Base-by-base conservation (phyloP, 2,797 vertebrate species). In the Cryptoblepharus egeriae region DNA sequence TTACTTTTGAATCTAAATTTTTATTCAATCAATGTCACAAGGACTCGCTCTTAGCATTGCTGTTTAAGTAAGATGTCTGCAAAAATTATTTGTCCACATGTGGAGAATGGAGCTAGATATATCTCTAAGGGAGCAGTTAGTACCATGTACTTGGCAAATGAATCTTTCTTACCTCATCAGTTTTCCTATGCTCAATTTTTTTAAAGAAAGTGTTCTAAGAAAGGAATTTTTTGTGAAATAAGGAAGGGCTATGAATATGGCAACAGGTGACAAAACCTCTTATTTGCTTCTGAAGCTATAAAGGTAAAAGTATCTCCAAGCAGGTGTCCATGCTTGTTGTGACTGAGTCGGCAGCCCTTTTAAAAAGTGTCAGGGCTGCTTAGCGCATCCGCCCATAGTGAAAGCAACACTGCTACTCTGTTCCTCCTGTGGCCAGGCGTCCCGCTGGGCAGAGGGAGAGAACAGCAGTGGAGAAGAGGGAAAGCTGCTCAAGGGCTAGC, bases 1-100 rank as follows among this genome's bases (percentile, higher is more conserved):
- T 77, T 84, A 61, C 82, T 82, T 88, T 85, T 75, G 83, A 77
- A 85, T 90, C 87, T 79, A 83, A 75, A 80, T 69, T 91, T 86
- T 81, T 89, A 78, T 87, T 88, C 82, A 79, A 88, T 90, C 81
- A 89, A 49, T 12, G 71, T 77, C 74, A 52, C 69, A 57, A 77
- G 78, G 81, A 90, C 79, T 81, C 80, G 84, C 63, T 88, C 61
- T 10, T 39, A 45, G 35, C 58, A 70, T 83, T 76, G 39, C 45
- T 84, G 49, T 89, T 87, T 87, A 80, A 82, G 57, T 85, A 72
- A 90, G 85, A 84, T 24, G 9, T 70, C 49, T 75, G 42, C 0
- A 6, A 76, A 83, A 72, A 75, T 73, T 55, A 74, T 65, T 85
- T 88, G 71, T 77, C 63, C 80, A 0, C 71, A 69, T 64, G 67